These are phyloP conservation scores for Cacoxenus indagator DNA, from an alignment of 2,888 invertebrate genomes.

Conservation along the genomic window DNA sequence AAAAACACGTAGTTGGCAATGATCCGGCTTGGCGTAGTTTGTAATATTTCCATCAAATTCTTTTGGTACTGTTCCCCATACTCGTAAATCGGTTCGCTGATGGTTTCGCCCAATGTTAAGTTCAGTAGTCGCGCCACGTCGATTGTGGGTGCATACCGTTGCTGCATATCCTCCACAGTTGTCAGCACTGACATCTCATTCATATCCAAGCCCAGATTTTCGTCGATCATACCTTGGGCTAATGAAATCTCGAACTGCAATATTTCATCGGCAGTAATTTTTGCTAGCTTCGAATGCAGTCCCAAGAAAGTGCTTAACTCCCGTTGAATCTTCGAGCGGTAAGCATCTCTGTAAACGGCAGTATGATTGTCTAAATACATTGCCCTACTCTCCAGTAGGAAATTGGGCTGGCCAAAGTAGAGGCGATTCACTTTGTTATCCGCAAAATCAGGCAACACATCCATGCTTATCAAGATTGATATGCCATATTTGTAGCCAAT, in stretches of 20 bases:
- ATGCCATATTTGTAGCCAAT: constrained; percentile 50
- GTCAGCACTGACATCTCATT: constrained; percentile 37
- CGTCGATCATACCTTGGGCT: constrained; percentile 54
- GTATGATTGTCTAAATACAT: constrained; percentile 50
- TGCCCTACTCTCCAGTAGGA: constrained; percentile 42
- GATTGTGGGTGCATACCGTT: constrained; percentile 47
- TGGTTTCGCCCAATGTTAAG: constrained; percentile 45
- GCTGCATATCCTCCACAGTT: constrained; percentile 45
- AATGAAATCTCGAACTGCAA: constrained; percentile 59
- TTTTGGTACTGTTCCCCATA: constrained; percentile 45
- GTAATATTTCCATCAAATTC: constrained; percentile 49
- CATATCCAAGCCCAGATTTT: constrained; percentile 38
- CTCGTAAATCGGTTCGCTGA: constrained; percentile 51
- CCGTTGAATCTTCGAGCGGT: constrained; percentile 32
- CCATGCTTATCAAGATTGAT: constrained; percentile 45
- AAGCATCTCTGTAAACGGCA: constrained; percentile 29
- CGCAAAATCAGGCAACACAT: constrained; percentile 47
- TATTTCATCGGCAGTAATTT: constrained; percentile 50
- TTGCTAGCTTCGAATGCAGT: constrained; percentile 38
- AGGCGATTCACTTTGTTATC: constrained; percentile 46
- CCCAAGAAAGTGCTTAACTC: constrained; percentile 46
- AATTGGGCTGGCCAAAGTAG: constrained; percentile 49
- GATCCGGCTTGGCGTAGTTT: constrained; percentile 27
- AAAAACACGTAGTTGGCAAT: constrained; percentile 47
- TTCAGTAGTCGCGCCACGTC: constrained; percentile 52